A percentile compares a stretch with the other conserved stretches of the same genome.
These are phyloP conservation scores for Nomada lathburiana DNA, from an alignment of 2,888 invertebrate species.

Conservation along the genomic window DNA sequence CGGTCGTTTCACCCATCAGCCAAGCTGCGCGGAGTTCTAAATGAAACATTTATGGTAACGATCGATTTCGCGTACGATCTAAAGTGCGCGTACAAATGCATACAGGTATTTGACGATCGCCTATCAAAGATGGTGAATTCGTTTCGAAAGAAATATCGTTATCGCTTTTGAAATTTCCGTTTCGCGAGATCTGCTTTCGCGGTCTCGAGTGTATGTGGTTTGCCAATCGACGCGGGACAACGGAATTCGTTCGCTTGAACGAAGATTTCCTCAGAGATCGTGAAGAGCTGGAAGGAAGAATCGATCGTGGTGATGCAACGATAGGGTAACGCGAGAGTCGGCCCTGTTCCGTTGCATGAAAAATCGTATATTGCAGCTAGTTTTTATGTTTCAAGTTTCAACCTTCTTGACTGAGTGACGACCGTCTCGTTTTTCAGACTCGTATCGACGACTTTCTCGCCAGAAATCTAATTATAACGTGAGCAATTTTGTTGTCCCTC, in stretches of 20 bases:
- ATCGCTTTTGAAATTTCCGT: background rate
- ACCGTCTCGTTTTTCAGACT: conserved; percentile 52
- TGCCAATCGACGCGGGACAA: no score
- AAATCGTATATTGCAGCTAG: conserved; percentile 17
- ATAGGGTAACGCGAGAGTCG: conserved; percentile 49
- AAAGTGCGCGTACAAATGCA: background rate
- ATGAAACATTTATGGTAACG: background rate
- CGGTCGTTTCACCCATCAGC: conserved; percentile 1
- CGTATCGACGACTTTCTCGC: conserved; percentile 31
- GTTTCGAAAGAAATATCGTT: background rate
- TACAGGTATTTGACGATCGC: no score
- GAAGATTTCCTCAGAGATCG: no score
- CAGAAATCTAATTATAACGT: conserved; percentile 10
- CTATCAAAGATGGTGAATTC: no score
- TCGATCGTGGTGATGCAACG: conserved; percentile 12
- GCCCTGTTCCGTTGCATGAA: conserved; percentile 10
- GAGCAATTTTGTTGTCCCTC: background rate
- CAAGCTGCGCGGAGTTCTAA: background rate
- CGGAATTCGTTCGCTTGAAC: no score
- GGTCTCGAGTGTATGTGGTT: no score
- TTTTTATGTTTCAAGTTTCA: conserved; percentile 41
- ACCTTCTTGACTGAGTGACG: conserved; percentile 12
- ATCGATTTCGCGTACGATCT: background rate
- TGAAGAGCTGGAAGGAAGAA: background rate
- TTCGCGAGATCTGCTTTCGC: background rate